These are phyloP conservation scores for Anguilla megastoma DNA, from an alignment of 2,797 vertebrate species.

Conservation along the genomic window DNA sequence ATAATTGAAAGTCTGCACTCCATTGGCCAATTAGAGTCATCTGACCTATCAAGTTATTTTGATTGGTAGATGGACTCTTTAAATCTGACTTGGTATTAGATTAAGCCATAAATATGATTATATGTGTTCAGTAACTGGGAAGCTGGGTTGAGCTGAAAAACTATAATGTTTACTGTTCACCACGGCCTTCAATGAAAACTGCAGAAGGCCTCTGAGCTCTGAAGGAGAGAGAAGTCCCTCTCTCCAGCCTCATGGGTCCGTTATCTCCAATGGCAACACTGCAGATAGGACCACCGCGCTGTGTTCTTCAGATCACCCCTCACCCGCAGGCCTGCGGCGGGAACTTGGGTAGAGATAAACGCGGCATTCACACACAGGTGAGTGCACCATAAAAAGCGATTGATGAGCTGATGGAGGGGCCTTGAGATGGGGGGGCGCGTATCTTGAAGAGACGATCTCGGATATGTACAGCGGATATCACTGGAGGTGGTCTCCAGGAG, in stretches of 20 bases:
- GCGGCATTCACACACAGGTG: background rate
- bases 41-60: background rate
- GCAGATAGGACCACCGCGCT: background rate
- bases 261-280: background rate
- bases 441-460: background rate
- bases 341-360: background rate
- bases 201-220: background rate
- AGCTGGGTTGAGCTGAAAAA: background rate
- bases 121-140: background rate
- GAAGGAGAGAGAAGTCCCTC: background rate
- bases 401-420: background rate
- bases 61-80: background rate
- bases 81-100: background rate
- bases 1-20: background rate
- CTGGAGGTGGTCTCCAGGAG: background rate
- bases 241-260: background rate
- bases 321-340: background rate
- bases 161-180: background rate
- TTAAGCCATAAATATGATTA: background rate
- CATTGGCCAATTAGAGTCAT: background rate
- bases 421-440: background rate
- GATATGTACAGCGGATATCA: background rate
- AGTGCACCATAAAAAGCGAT: background rate
- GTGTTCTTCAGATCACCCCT: background rate
- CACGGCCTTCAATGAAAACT: background rate